Percentiles rank a stretch among this genome's conserved stretches.
phyloP scores from a whole-genome alignment of 2,113 vertebrate species.

The Paradoxurus hermaphroditus region DNA sequence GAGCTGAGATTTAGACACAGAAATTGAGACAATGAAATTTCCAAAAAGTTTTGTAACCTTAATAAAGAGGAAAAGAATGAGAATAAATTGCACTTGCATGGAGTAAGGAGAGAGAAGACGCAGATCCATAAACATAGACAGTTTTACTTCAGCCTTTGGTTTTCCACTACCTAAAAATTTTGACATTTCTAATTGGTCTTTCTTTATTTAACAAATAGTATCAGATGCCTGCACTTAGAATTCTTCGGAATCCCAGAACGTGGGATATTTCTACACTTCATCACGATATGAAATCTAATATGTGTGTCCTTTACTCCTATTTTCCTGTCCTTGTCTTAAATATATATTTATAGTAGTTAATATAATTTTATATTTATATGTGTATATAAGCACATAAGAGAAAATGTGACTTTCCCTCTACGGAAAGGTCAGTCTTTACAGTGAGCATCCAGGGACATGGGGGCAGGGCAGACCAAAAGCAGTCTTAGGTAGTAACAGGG shows the following conservation, averaged over 20 bases:
- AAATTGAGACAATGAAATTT: neutral
- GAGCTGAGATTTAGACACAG: neutral
- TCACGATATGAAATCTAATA: neutral
- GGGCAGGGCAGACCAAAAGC: neutral
- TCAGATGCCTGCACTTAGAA: neutral
- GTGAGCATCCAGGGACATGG: neutral
- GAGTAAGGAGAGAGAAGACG: neutral
- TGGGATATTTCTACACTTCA: neutral
- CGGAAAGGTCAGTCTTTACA: neutral
- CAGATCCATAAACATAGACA: neutral
- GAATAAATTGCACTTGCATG: neutral
- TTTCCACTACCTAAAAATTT: neutral
- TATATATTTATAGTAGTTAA: neutral
- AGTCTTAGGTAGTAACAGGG: neutral
- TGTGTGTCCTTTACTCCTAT: neutral
- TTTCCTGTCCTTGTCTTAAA: neutral
- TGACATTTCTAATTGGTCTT: neutral
- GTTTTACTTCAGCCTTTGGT: neutral
- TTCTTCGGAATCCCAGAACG: neutral
- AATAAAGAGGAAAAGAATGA: neutral
- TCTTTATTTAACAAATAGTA: slow-evolving; percentile 27
- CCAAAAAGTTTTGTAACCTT: neutral
- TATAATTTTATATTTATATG: too few species aligned
- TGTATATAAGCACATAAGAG: neutral
- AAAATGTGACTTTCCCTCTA: neutral